Conservation (phyloP, 2,888 invertebrate genomes). For the Athalia cordata region DNA sequence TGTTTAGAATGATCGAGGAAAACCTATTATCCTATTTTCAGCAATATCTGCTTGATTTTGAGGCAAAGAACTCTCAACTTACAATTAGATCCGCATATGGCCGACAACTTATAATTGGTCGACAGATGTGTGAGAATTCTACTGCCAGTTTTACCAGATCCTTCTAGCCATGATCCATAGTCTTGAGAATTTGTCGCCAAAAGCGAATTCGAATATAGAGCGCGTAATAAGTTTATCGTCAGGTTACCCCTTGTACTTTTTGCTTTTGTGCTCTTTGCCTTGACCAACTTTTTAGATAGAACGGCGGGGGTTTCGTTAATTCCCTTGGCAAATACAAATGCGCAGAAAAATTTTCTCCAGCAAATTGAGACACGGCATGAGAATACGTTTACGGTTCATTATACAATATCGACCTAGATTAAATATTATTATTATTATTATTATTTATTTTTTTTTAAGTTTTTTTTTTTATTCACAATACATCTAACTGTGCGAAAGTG, state of each 20-base stretch:
- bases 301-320: neutral
- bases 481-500: slow-evolving; percentile 44
- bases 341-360: slow-evolving; percentile 1
- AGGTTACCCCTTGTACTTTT: slow-evolving; percentile 20
- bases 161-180: slow-evolving; percentile 5
- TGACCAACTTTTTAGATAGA: neutral
- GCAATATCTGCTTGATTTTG: neutral
- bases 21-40: neutral
- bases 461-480: slow-evolving; percentile 43
- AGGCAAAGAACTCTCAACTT: slow-evolving; percentile 1
- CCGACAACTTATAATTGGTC: neutral
- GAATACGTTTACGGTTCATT: slow-evolving; percentile 40
- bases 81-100: neutral
- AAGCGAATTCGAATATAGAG: slow-evolving; percentile 3
- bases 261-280: slow-evolving; percentile 28
- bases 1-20: slow-evolving; percentile 6
- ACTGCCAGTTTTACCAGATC: slow-evolving; percentile 6
- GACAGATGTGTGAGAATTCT: neutral
- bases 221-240: slow-evolving; percentile 27
- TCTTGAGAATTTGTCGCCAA: slow-evolving; percentile 11
- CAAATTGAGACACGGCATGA: slow-evolving; percentile 49
- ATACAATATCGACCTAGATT: slow-evolving; percentile 38
- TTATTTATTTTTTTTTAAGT: slow-evolving; percentile 43
- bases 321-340: slow-evolving; percentile 11
- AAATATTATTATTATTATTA: slow-evolving; percentile 42